Evolutionary conservation across 2,888 invertebrate species (phyloP).

Genomic region (Apantesis nais): DNA sequence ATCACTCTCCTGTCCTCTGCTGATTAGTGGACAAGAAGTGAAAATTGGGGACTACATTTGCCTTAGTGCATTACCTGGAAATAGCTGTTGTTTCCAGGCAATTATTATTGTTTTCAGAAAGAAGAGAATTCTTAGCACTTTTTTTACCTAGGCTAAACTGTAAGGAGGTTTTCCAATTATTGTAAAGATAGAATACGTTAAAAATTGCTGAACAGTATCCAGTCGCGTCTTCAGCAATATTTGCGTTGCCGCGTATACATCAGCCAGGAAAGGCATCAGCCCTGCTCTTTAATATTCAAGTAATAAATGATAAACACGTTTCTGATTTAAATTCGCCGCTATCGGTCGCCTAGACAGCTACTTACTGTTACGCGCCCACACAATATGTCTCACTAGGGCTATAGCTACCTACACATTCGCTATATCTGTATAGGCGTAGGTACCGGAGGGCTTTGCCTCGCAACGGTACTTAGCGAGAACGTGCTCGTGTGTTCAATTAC

Average conservation of each 20-base stretch:
- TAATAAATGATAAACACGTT: constrained; percentile 4
- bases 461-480: constrained; percentile 1
- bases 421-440: not conserved
- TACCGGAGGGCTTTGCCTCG: constrained; percentile 3
- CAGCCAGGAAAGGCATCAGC: not conserved
- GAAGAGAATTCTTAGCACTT: no score
- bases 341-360: not conserved
- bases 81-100: no score
- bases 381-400: constrained; percentile 3
- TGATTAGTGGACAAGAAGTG: no score
- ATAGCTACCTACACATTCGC: not conserved
- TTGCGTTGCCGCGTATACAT: no score
- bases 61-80: no score
- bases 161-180: no score
- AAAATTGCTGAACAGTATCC: no score
- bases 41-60: no score
- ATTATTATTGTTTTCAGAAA: not conserved
- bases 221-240: no score
- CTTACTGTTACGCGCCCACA: constrained; percentile 8
- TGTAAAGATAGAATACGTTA: no score
- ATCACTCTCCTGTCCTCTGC: no score
- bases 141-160: no score
- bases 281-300: not conserved
- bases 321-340: constrained; percentile 1
- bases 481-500: not conserved